A percentile compares a stretch with the other conserved stretches of the same genome.
Conservation (phyloP, 2,888 invertebrate species). For the Andrena camellia region DNA sequence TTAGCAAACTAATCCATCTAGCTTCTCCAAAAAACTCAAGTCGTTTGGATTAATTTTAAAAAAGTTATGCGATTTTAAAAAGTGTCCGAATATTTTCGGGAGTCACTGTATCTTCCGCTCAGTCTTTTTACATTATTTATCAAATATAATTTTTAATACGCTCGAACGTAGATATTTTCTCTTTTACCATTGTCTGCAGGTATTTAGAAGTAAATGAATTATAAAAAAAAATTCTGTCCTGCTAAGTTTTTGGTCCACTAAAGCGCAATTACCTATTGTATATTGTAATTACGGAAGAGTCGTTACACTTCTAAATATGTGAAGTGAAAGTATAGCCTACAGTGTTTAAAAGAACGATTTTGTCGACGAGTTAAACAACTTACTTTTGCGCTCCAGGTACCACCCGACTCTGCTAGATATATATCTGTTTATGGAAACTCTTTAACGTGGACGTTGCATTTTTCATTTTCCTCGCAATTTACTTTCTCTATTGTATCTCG, state of each 20-base stretch:
- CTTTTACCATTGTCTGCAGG: too few species aligned
- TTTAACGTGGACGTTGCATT: background rate
- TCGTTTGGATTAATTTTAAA: too few species aligned
- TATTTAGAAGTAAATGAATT: too few species aligned
- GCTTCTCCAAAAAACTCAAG: too few species aligned
- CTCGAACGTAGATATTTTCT: too few species aligned
- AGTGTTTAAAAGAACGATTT: slow-evolving; percentile 24
- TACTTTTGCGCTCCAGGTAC: slow-evolving; percentile 30
- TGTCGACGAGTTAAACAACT: slow-evolving; percentile 19
- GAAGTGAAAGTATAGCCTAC: slow-evolving; percentile 28
- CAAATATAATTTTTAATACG: too few species aligned
- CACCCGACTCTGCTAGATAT: slow-evolving; percentile 11
- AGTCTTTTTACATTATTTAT: too few species aligned
- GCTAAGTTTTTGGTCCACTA: background rate
- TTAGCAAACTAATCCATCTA: too few species aligned
- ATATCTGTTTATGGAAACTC: slow-evolving; percentile 13
- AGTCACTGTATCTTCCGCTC: too few species aligned
- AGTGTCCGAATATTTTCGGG: too few species aligned
- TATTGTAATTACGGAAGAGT: background rate
- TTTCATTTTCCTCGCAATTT: background rate
- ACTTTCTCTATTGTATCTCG: slow-evolving; percentile 3
- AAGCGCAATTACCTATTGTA: background rate
- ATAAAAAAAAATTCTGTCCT: too few species aligned
- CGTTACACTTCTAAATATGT: background rate
- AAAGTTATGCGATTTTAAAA: too few species aligned